Conservation (phyloP, 1,140 invertebrate genomes). For the Bombus confusus region DNA sequence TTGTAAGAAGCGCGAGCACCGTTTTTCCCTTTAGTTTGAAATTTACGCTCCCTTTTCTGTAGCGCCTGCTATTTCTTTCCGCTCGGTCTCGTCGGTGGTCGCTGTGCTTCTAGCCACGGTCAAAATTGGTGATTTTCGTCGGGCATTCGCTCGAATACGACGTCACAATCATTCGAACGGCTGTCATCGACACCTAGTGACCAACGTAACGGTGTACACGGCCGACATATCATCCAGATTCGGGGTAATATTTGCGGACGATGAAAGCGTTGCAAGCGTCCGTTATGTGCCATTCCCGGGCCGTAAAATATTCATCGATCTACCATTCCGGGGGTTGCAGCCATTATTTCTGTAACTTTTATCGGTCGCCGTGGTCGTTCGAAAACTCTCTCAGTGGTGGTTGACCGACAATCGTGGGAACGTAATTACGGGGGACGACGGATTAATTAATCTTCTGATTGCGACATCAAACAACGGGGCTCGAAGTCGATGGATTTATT, state of each 20-base stretch:
- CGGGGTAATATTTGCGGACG: conserved; percentile 23
- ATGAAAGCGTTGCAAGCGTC: background rate
- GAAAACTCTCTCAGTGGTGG: conserved; percentile 1
- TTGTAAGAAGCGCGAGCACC: conserved; percentile 64
- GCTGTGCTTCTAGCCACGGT: background rate
- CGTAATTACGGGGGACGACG: conserved; percentile 21
- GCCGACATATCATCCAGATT: background rate
- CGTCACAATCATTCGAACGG: background rate
- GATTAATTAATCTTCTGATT: conserved; percentile 37
- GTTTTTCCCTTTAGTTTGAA: conserved; percentile 35
- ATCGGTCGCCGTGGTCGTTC: conserved; percentile 5
- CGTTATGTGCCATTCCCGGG: background rate
- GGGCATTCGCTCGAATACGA: background rate
- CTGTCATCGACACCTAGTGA: background rate
- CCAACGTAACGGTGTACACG: background rate
- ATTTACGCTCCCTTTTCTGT: background rate
- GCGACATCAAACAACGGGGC: conserved; percentile 20
- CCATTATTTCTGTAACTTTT: conserved; percentile 30
- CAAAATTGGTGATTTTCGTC: background rate
- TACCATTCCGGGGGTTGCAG: background rate
- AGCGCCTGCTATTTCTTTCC: background rate
- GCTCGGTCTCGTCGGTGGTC: conserved; percentile 12
- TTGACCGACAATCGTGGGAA: conserved; percentile 9
- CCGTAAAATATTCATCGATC: conserved; percentile 24
- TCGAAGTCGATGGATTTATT: conserved; percentile 19